Conservation (phyloP, 2,113 vertebrate genomes). For the Seriola rivoliana region DNA sequence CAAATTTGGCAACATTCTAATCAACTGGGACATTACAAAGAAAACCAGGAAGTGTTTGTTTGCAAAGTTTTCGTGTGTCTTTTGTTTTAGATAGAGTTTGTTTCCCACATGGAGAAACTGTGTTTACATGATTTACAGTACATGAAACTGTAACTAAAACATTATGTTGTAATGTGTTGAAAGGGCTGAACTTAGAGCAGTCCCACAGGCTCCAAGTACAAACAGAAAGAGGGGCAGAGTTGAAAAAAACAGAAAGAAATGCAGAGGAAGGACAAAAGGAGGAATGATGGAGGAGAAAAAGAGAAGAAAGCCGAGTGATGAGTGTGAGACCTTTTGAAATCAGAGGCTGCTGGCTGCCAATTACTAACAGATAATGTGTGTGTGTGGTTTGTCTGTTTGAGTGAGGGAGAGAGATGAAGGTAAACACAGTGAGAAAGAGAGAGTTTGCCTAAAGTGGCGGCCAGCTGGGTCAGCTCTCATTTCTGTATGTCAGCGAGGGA, state of each 20-base stretch:
- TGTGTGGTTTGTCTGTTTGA: constrained; percentile 19
- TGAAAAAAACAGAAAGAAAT: neutral
- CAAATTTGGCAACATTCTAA: constrained; percentile 44
- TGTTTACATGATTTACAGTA: constrained; percentile 38
- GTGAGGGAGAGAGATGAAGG: neutral
- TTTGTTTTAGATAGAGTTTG: constrained; percentile 29
- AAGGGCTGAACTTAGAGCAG: constrained; percentile 26
- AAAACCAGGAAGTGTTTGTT: constrained; percentile 47
- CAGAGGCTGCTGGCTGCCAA: constrained; percentile 25
- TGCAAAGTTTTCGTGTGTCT: constrained; percentile 20
- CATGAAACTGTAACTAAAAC: constrained; percentile 36
- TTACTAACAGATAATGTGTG: constrained; percentile 37
- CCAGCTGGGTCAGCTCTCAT: constrained; percentile 43
- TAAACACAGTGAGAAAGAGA: constrained; percentile 31
- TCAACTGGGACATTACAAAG: constrained; percentile 27
- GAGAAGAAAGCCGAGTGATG: constrained; percentile 9
- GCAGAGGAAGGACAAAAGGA: constrained; percentile 9
- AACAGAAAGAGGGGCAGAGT: constrained; percentile 14
- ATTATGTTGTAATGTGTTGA: constrained; percentile 34
- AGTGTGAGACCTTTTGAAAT: constrained; percentile 32
- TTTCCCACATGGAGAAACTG: constrained; percentile 30
- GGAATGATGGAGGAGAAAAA: constrained; percentile 16
- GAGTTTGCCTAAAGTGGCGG: constrained; percentile 25
- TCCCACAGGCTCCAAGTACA: constrained; percentile 37
- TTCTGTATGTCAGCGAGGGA: constrained; percentile 20